These are phyloP conservation scores for Lutjanus argentimaculatus DNA, from an alignment of 2,797 vertebrate genomes.

Conservation along the genomic window DNA sequence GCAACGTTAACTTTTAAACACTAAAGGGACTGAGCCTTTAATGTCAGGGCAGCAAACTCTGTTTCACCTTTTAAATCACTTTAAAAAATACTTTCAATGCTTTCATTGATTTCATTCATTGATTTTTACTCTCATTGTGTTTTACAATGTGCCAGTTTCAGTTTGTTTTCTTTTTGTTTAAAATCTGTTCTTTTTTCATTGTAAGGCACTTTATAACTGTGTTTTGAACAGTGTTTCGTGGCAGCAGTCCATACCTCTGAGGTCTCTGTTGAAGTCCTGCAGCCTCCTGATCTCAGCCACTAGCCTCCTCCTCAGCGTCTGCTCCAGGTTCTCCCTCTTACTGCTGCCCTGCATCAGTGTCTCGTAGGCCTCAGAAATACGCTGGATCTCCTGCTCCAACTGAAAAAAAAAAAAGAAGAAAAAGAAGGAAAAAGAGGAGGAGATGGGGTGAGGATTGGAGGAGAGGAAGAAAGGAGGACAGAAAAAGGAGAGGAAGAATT, in stretches of 20 bases:
- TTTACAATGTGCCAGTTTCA: no score
- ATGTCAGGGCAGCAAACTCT: no score
- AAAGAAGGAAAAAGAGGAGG: neutral
- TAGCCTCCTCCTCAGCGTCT: conserved; percentile 93
- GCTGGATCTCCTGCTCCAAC: conserved; percentile 97
- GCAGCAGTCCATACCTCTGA: conserved; percentile 87
- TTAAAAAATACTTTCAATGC: no score
- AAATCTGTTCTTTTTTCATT: no score
- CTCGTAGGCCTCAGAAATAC: conserved; percentile 96
- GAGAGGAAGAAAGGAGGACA: conserved; percentile 16
- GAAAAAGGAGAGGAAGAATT: conserved; percentile 33
- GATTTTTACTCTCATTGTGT: no score
- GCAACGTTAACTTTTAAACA: no score
- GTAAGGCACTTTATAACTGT: no score
- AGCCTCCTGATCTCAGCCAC: conserved; percentile 93
- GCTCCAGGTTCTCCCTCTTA: conserved; percentile 95
- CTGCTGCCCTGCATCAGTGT: conserved; percentile 94
- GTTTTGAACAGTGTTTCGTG: no score
- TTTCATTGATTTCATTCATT: no score
- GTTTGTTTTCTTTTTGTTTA: no score
- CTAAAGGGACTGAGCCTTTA: no score
- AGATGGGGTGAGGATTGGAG: neutral
- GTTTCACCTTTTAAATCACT: no score
- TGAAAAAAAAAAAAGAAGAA: conserved; percentile 64
- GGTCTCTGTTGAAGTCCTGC: conserved; percentile 95